These are phyloP conservation scores for Eira barbara DNA, from an alignment of 2,113 vertebrate species.

Conservation along the genomic window DNA sequence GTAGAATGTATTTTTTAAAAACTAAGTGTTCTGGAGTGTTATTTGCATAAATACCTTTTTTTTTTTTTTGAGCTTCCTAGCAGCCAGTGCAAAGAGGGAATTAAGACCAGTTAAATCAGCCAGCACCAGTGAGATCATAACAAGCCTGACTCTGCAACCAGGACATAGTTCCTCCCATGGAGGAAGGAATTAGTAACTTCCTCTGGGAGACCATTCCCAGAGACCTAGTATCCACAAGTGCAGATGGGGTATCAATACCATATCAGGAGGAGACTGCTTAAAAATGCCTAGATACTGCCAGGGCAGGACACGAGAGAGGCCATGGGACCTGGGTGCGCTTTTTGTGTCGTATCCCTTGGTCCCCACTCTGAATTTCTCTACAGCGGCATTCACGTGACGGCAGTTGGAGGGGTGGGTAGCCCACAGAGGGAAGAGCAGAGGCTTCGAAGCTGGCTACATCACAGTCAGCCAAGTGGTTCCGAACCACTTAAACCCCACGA, in stretches of 20 bases:
- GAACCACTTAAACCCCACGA: not conserved
- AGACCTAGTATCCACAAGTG: not conserved
- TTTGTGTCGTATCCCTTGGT: not conserved
- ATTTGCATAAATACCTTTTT: not conserved
- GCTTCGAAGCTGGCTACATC: not conserved
- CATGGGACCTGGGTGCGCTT: not conserved
- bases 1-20: not conserved
- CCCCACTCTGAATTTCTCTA: not conserved
- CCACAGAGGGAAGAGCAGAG: not conserved
- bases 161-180: not conserved
- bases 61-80: not conserved
- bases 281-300: not conserved
- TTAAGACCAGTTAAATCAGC: not conserved
- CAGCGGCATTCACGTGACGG: rapidly evolving
- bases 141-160: not conserved
- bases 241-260: not conserved
- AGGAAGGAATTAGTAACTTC: not conserved
- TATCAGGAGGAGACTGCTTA: not conserved
- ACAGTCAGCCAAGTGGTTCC: not conserved
- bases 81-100: not conserved
- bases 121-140: not conserved
- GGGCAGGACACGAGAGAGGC: not conserved
- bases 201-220: not conserved
- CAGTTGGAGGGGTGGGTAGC: not conserved
- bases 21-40: not conserved